These are phyloP conservation scores for Drosophila mimetica DNA, from an alignment of 2,888 invertebrate species.

Conservation along the genomic window DNA sequence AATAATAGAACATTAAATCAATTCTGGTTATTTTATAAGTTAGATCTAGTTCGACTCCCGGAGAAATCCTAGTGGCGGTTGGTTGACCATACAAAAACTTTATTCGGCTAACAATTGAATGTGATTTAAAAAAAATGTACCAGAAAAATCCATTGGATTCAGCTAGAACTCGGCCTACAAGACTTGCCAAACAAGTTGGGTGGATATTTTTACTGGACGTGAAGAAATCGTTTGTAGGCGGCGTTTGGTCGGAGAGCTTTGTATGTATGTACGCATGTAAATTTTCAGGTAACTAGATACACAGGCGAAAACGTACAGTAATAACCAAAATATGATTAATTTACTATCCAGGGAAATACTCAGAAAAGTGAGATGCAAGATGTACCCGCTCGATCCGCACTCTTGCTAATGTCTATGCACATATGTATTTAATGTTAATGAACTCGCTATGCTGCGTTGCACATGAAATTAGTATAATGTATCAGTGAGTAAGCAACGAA, in stretches of 20 bases:
- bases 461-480: conserved; percentile 2
- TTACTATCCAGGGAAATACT: background rate
- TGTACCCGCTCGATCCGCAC: background rate
- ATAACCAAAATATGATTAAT: background rate
- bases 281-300: conserved; percentile 1
- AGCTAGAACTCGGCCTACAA: conserved; percentile 53
- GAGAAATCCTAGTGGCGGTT: no score
- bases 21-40: background rate
- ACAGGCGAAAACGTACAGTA: background rate
- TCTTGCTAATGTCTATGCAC: background rate
- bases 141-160: conserved; percentile 5
- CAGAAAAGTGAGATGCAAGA: background rate
- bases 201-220: conserved; percentile 38
- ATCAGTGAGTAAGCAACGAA: background rate
- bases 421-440: conserved; percentile 43
- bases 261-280: conserved; percentile 12
- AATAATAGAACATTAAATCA: background rate
- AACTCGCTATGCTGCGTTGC: conserved; percentile 38
- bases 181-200: conserved; percentile 71
- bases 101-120: background rate
- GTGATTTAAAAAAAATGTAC: background rate
- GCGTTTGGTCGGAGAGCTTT: conserved; percentile 5
- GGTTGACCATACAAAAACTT: background rate
- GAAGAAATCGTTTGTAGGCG: conserved; percentile 56
- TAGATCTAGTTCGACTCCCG: no score